Evolutionary conservation across 35 echinoderm and acorn worm genomes (phyloP), one percentile per base, ranked within the genome.

Genomic region (Patiria miniata): DNA sequence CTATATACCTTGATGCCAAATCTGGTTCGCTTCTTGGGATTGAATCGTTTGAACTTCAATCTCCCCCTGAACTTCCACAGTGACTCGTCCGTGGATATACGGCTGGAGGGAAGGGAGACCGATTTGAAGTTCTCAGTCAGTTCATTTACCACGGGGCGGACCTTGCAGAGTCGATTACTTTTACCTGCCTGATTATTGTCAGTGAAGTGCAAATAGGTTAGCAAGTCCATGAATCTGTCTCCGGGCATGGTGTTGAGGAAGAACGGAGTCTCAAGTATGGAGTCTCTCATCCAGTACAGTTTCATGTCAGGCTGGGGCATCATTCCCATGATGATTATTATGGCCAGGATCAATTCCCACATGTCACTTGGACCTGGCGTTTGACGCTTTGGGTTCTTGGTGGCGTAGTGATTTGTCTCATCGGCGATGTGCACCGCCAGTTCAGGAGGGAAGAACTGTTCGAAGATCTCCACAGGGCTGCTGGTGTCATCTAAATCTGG

Each of bases 11-110:
- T n/a, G n/a, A n/a, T n/a, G n/a, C n/a, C 89, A 29, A 47, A 85
- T 34, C 85, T 85, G 14, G 68, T 52, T 33, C 81, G 83, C 26
- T 86, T 91, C 14, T 22, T 5, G 12, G 83, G 76, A 19, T 78
- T 78, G 69, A 80, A 85, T 9, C 36, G 68, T 5, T 10, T 55
- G 2, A 86, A 22, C 10, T 73, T 1, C 36, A 17, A 15, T 85
- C 79, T 14, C 85, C 40, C n/a, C n/a, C n/a, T n/a, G n/a, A n/a
- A n/a, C n/a, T n/a, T n/a, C n/a, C n/a, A n/a, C n/a, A n/a, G n/a
- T 32, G 82, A 61, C 39, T 91, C 81, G 51, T 80, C 89, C 1
- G 84, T 79, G 1, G 89, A 55, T 19, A 91, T 42, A 32, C 53
- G 33, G 12, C 82, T 69, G 0, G 23, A 79, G 9, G 83, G 89